Conservation (phyloP, 1,140 invertebrate species). For the Sinella curviseta region DNA sequence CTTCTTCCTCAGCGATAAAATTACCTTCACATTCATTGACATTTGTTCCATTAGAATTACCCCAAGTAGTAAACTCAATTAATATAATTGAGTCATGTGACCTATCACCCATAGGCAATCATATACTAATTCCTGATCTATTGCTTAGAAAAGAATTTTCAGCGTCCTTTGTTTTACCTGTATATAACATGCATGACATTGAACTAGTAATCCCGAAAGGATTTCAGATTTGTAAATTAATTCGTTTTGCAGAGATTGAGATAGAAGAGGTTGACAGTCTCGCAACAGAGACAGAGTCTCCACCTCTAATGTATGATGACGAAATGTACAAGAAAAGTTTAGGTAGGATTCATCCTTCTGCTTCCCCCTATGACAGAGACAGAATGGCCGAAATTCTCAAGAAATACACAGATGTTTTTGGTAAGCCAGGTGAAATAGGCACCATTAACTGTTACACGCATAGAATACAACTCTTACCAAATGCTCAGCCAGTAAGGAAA, state of each 20-base stretch:
- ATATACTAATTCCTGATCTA: not conserved
- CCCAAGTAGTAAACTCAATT: not conserved
- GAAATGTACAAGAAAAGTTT: not conserved
- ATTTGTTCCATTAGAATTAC: no score
- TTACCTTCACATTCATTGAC: no score
- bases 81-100: not conserved
- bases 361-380: not conserved
- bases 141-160: not conserved
- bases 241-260: no score
- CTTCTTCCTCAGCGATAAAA: no score
- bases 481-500: not conserved
- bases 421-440: not conserved
- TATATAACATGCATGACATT: not conserved
- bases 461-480: not conserved
- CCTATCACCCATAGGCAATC: not conserved
- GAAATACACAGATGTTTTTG: not conserved
- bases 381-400: not conserved
- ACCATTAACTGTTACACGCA: not conserved
- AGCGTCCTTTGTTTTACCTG: not conserved
- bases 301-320: not conserved
- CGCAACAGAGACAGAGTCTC: no score
- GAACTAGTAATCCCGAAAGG: not conserved
- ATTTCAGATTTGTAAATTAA: no score
- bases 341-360: not conserved
- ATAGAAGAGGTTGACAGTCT: no score